phyloP scores from a whole-genome alignment of 2,797 vertebrate species.

The Alcedo quadribrachys region DNA sequence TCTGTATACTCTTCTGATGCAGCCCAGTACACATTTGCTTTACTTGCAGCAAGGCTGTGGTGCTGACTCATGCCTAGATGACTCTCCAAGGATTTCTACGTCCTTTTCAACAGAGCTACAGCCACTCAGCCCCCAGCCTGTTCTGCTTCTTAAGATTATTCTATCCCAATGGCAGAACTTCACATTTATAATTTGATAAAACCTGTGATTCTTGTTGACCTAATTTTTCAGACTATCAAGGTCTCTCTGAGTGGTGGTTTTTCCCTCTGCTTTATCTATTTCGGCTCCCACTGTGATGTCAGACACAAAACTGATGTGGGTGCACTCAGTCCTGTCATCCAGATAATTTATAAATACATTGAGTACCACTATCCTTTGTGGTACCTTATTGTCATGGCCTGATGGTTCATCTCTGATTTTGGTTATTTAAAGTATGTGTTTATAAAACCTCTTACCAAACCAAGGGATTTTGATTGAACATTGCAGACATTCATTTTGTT shows the following conservation, averaged over 20 bases:
- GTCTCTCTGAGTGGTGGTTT: background rate
- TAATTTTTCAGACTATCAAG: background rate
- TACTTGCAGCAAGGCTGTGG: background rate
- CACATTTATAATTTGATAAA: background rate
- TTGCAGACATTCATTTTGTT: background rate
- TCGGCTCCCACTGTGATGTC: background rate
- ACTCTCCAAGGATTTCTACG: background rate
- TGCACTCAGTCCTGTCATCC: background rate
- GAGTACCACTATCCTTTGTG: background rate
- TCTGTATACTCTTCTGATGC: background rate
- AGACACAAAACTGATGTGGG: background rate
- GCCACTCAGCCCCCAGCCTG: background rate
- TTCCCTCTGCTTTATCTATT: background rate
- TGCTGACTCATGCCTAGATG: background rate
- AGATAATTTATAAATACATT: background rate
- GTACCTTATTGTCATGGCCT: background rate
- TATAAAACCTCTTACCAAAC: background rate
- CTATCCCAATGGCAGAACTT: background rate
- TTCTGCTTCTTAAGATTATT: background rate
- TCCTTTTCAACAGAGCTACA: background rate
- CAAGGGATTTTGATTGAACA: background rate
- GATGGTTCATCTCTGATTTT: background rate
- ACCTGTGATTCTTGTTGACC: background rate
- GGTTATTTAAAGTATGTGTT: background rate
- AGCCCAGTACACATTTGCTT: background rate